Percentiles rank a stretch among this genome's conserved stretches.
Evolutionary conservation across 2,797 vertebrate genomes (phyloP).

Genomic region (Mormyrus proboscirostris): DNA sequence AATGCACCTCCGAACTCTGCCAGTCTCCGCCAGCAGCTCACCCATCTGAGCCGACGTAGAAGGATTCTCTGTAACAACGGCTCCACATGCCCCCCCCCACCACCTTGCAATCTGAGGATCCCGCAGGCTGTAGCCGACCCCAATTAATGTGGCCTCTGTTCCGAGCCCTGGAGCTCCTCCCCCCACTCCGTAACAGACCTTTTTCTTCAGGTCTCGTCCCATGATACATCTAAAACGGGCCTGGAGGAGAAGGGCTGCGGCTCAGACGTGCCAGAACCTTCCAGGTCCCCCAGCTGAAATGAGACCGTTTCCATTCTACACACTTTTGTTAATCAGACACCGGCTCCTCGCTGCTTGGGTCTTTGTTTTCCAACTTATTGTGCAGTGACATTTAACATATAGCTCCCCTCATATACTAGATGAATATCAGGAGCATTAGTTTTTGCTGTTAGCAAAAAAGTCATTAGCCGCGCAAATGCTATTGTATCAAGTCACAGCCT

Average conservation of each 20-base stretch:
- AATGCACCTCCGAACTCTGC: not conserved
- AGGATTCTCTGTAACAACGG: not conserved
- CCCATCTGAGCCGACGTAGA: not conserved
- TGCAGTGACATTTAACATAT: not conserved
- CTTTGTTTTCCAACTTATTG: not conserved
- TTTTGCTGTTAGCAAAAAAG: not conserved
- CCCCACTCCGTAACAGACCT: not conserved
- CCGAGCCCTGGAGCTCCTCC: not conserved
- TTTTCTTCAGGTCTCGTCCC: not conserved
- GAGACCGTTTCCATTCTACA: not conserved
- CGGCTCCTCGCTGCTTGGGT: not conserved
- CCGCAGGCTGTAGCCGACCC: constrained; percentile 6
- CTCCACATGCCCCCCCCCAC: not conserved
- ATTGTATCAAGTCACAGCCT: not conserved
- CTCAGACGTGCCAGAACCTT: not conserved
- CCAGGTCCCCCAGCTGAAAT: not conserved
- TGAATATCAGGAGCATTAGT: not conserved
- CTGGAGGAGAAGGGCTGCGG: not conserved
- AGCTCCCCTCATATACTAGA: not conserved
- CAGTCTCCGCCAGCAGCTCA: not conserved
- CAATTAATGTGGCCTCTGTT: constrained; percentile 15
- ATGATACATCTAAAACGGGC: not conserved
- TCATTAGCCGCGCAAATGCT: not conserved
- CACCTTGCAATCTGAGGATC: not conserved
- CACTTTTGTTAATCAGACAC: not conserved